Percentiles rank a stretch among this genome's conserved stretches.
phyloP scores from a whole-genome alignment of 2,113 vertebrate species.

The Petrocephalus microphthalmus region DNA sequence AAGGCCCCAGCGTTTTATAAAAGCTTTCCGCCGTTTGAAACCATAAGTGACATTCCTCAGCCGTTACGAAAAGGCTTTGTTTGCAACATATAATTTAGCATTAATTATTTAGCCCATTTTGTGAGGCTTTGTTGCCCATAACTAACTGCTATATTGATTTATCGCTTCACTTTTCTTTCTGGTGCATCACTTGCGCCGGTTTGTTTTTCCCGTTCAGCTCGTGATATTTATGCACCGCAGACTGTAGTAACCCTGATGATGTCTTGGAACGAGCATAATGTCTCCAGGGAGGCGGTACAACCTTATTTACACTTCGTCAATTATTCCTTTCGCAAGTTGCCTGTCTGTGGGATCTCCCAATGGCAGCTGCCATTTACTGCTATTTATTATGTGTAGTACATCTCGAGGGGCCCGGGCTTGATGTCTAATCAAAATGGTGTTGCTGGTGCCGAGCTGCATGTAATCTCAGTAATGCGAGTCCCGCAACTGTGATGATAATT shows the following conservation, averaged over 20 bases:
- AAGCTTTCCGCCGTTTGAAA: neutral
- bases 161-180: neutral
- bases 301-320: conserved; percentile 12
- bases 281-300: neutral
- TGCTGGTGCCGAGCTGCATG: conserved; percentile 26
- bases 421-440: conserved; percentile 11
- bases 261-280: neutral
- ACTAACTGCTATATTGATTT: neutral
- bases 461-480: neutral
- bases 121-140: neutral
- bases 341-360: neutral
- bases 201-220: neutral
- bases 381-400: conserved; percentile 34
- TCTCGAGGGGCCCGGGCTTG: conserved; percentile 27
- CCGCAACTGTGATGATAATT: conserved; percentile 5
- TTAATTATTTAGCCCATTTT: neutral
- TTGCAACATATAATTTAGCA: neutral
- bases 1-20: neutral
- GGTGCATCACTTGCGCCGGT: neutral
- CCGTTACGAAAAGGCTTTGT: neutral
- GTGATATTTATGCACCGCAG: neutral
- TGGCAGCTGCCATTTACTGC: conserved; percentile 10
- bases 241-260: conserved; percentile 10
- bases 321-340: conserved; percentile 8
- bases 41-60: neutral